Base-by-base conservation (phyloP, 2,113 vertebrate species). In the Paradoxurus hermaphroditus region DNA sequence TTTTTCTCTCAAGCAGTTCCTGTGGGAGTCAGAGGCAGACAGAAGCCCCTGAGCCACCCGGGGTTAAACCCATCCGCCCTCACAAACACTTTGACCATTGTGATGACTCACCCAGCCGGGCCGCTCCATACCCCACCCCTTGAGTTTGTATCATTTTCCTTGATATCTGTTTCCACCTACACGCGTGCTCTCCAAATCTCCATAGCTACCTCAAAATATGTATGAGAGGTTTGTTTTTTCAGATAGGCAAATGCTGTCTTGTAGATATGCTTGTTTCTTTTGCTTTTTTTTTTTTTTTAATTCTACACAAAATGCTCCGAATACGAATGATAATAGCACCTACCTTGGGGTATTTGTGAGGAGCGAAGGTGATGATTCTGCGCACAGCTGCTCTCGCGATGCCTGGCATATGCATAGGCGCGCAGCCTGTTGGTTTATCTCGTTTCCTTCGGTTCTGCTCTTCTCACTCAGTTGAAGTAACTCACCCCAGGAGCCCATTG, bases 191-290 rank as follows among this genome's bases (percentile, higher is more conserved):
- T 92, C 73, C 73, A 81, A 18, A 78, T 98, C 91, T 96, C 94
- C 90, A 95, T 97, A 92, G 94, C 81, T 94, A 96, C 92, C 73
- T 90, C 95, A 97, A 92, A 96, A 94, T 97, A 95, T 78, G 46
- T 84, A n/a, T 65, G 68, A 94, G 78, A 92, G 39, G 51, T 95
- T 92, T 97, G 49, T 87, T 86, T 96, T 93, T 59, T 51, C 44
- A 94, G 77, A 41, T 77, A 88, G 95, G 75, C 90, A 88, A 59
- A 90, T 79, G 51, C 92, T 92, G 97, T 85, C 79, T 95, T 94
- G 87, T 65, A 82, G 63, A 77, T 63, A 3, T 27, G 2, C 34
- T 96, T 62, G 62, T 96, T 96, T 96, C 41, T 81, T 78, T 56
- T n/a, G n/a, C n/a, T n/a, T 12, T 53, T 53, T 53, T 16, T 53